Evolutionary conservation across 1,140 invertebrate species (phyloP).

Genomic region (Drosophila rufa): DNA sequence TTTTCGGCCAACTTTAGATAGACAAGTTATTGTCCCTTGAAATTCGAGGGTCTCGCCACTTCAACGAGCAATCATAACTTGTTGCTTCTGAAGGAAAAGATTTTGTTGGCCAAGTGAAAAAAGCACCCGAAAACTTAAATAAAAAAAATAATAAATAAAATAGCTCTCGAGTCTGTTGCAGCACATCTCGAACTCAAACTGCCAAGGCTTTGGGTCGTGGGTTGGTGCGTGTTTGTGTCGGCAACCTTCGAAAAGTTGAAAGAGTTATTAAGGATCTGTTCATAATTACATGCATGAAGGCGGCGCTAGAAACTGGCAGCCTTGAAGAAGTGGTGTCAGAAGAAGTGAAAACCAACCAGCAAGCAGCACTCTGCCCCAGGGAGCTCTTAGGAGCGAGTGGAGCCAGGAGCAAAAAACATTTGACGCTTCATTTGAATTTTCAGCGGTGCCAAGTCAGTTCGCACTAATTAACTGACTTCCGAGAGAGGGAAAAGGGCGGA

Average conservation of each 20-base stretch:
- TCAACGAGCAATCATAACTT: slow-evolving; percentile 18
- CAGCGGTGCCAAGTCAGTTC: slow-evolving; percentile 41
- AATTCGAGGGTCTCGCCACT: not conserved
- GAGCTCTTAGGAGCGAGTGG: slow-evolving; percentile 8
- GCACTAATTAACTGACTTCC: slow-evolving; percentile 41
- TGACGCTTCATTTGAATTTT: slow-evolving; percentile 44
- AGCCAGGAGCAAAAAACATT: slow-evolving; percentile 25
- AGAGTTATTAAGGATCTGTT: slow-evolving; percentile 61
- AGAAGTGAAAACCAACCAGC: slow-evolving; percentile 9
- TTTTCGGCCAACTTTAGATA: not conserved
- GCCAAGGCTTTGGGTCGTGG: slow-evolving; percentile 25
- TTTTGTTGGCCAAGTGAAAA: slow-evolving; percentile 10
- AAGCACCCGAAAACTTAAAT: not conserved
- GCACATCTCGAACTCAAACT: slow-evolving; percentile 39
- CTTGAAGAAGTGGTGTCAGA: slow-evolving; percentile 12
- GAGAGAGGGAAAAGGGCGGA: not conserved
- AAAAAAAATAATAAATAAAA: no score
- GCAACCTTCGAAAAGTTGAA: slow-evolving; percentile 41
- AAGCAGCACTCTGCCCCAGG: slow-evolving; percentile 1
- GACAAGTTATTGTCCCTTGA: slow-evolving; percentile 1
- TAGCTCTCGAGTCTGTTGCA: slow-evolving; percentile 46
- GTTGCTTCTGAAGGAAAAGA: slow-evolving; percentile 6
- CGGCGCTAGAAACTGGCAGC: not conserved
- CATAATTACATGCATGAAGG: slow-evolving; percentile 57
- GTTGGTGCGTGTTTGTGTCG: not conserved